Evolutionary conservation across 2,113 vertebrate species (phyloP), one percentile per base, ranked within the genome.

Genomic region (Brachypteracias leptosomus): DNA sequence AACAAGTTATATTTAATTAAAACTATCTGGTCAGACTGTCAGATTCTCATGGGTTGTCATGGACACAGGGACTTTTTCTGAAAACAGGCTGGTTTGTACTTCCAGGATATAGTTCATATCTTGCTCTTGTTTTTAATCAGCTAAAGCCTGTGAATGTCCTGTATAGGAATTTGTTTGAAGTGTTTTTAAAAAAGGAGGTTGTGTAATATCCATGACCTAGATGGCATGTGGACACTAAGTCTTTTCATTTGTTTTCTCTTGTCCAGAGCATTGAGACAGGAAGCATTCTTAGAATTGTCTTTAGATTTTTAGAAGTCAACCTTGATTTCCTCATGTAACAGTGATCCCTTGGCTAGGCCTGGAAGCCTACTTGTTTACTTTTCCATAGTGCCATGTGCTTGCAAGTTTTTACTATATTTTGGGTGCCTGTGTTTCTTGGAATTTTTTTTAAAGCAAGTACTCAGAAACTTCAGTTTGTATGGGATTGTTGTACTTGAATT

Each of bases 261-360:
- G 33, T 94, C 66, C 57, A 13, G 70, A 81, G 16, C 25, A 52
- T 10, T 67, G 67, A 93, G 89, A 90, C 71, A 75, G 74, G 90
- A 95, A 97, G 59, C 65, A 94, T 90, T 95, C 86, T 93, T 93
- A 85, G 74, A 89, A 92, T 91, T 95, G 96, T 96, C 96, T 96
- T 93, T 73, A 86, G 91, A 88, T 61, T 90, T 54, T 91, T 68
- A 75, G 51, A 92, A 95, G 79, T 93, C 58, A 81, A 24, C 76
- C 85, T 90, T 95, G 71, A 68, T 96, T 97, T 97, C 87, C 83
- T 93, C 75, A 16, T 75, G 31, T 82, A 74, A 38, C 44, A 49
- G 51, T 84, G 95, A 85, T 89, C 58, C 67, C 44, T 92, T 72
- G 61, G 65, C 76, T 76, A 54, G 65, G 36, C 70, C 70, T 95